Evolutionary conservation across 1,140 invertebrate species (phyloP), one percentile per base, ranked within the genome.

Genomic region (Aphelenchoides fujianensis): DNA sequence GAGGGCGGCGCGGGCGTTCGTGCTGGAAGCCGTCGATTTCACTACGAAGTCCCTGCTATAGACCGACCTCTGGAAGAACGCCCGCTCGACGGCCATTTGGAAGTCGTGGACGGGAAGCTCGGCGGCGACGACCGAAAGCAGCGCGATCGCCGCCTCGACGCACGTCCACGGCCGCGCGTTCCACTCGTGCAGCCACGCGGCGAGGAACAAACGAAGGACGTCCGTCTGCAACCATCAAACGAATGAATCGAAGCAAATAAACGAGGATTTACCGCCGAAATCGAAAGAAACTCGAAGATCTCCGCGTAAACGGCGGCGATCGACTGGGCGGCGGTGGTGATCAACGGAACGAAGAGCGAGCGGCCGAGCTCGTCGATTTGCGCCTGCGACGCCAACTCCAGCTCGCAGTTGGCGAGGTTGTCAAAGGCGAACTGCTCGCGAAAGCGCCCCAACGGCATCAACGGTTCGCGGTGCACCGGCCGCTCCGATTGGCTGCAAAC

Each of bases 381-480:
- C 5, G 23, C 55, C 5, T 7, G 5, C 19, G 5, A 59, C 12
- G 34, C 5, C 55, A 59, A 59, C 12, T 12, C 41, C 23, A 5
- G 23, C 55, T 59, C 34, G 55, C 5, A 59, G 23, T 19, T 5
- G 5, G 12, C 55, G 27, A 59, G 34, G 23, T 59, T 19, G 19
- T 5, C 5, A 23, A 59, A 59, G 7, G 55, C 66, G 27, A 70
- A 70, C 36, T 70, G 69, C 2, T 70, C 67, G n/a, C 48, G 59
- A 35, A 70, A 70, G 35, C 1, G 5, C 5, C 37, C 71, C n/a
- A 70, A 32, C 37, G 34, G n/a, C 69, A 70, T 72, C 32, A 3
- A 19, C 19, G 27, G n/a, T 3, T 69, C 70, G 66, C 23, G 48
- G 12, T 23, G 53, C 67, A 63, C 19, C n/a, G 23, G 48, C 27